Conservation (phyloP, 2,888 invertebrate species). For the Pyrgus malvae region DNA sequence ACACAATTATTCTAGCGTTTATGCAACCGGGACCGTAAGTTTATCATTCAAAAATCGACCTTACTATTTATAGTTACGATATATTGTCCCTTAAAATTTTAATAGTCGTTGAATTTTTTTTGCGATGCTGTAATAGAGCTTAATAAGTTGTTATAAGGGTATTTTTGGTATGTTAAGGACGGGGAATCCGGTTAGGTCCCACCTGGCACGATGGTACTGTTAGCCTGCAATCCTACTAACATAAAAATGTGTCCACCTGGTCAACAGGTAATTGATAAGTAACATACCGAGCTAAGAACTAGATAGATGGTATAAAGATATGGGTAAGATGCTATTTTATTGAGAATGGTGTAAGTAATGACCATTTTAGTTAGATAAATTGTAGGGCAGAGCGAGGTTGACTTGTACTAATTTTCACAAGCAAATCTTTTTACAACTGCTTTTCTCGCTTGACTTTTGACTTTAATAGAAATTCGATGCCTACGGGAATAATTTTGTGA, state of each 20-base stretch:
- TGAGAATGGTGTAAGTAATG: neutral
- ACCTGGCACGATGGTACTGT: slow-evolving; percentile 65
- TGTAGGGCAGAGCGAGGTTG: neutral
- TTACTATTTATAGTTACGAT: neutral
- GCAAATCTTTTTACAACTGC: neutral
- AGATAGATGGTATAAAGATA: slow-evolving; percentile 5
- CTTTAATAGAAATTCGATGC: too few relatives aligned
- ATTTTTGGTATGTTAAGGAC: slow-evolving; percentile 1
- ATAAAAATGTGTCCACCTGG: slow-evolving; percentile 66
- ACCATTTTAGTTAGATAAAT: slow-evolving; percentile 5
- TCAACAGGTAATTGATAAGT: slow-evolving; percentile 20
- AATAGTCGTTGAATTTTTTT: neutral
- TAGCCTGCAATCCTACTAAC: slow-evolving; percentile 70
- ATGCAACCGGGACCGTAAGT: slow-evolving; percentile 1
- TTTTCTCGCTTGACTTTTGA: too few relatives aligned
- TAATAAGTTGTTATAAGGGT: neutral
- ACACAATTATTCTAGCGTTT: slow-evolving; percentile 16
- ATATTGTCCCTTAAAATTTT: neutral
- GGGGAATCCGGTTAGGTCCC: slow-evolving; percentile 25
- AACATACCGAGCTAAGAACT: neutral
- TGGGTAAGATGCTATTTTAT: neutral
- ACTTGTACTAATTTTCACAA: neutral
- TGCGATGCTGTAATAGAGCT: neutral
- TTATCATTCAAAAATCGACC: neutral
- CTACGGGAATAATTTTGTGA: too few relatives aligned